Evolutionary conservation across 2,888 invertebrate genomes (phyloP), one percentile per base, ranked within the genome.

Genomic region (Eupithecia subfuscata): DNA sequence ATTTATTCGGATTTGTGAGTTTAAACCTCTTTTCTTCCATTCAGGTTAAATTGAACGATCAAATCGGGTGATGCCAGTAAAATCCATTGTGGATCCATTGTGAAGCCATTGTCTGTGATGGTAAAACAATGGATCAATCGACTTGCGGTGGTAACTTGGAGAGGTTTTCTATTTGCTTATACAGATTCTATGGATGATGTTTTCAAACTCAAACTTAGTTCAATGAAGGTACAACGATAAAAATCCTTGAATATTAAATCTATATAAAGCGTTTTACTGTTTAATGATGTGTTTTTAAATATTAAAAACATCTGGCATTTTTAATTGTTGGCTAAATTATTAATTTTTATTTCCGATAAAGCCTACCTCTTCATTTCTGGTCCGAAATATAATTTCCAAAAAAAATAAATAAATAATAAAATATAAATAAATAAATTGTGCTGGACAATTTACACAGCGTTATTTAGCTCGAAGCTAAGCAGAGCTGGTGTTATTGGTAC

Each of bases 11-110:
- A 88, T 88, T 89, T 89, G 86, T 80, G 88, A 87, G 84, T 89
- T 84, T 90, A 92, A 92, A 92, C 92, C 93, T 92, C 92, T 92
- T 93, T 93, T 92, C 90, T 90, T 88, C 88, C 84, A 90, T 92
- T 92, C 89, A 86, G 85, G 89, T 88, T 91, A 90, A 93, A 93
- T 93, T 92, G 92, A 90, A 91, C 89, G 93, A 91, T 91, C 88
- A 91, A 91, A 92, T 91, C 90, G 89, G 73, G 22, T 73, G 76
- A 71, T 68, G 77, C 77, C 74, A 72, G 69, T 71, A 67, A 74
- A 74, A 76, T 60, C 60, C 60, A 60, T 60, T 60, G 60, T 60
- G 25, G 52, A 64, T 68, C 60, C 37, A 75, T 45, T 56, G 56
- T 56, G 73, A 65, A 71, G 82, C 77, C 69, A 76, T 80, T 81